Evolutionary conservation across 2,888 invertebrate genomes (phyloP), one percentile per base, ranked within the genome.

Genomic region (Linnaemya vulpina): DNA sequence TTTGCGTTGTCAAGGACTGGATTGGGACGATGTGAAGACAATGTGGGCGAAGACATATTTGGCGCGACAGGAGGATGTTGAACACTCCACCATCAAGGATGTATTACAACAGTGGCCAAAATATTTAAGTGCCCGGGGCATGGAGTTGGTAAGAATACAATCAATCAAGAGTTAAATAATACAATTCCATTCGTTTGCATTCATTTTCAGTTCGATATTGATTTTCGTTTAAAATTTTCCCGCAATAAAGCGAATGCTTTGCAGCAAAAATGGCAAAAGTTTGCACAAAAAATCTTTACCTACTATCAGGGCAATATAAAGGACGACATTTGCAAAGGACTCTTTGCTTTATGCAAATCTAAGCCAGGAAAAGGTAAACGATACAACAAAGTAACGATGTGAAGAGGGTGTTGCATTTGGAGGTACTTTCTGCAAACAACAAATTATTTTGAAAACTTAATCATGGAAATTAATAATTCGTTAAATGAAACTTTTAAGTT

Each of bases 1-100:
- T 43, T 63, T 87, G 17, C 86, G 84, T 58, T 86, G 86, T 51
- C 86, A 86, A 70, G 86, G 86, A 22, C 65, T 86, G 22, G 81
- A 83, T 38, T 87, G 87, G 87, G 77, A 86, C 15, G 86, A 86
- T 63, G 84, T 87, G 35, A 84, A 83, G 60, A 84, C 84, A 74
- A 86, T 86, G 83, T 87, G 87, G 87, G 25, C 76, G 11, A 86
- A 87, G 73, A 87, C 87, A 0, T 86, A 86, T 58, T 74, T 83
- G 35, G 35, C 81, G 22, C 81, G 87, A 0, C 86, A 82, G 38
- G 76, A 86, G 63, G 87, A 87, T 62, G n/a, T 87, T 46, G 84
- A 84, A 58, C 86, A 84, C 51, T 86, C 79, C 15, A 73, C 79
- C n/a, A 49, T 74, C 30, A 76, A 83, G 17, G 86, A 87, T 40